A percentile compares a stretch with the other conserved stretches of the same genome.
phyloP scores from a whole-genome alignment of 2,113 vertebrate genomes.

The Stegastes partitus region DNA sequence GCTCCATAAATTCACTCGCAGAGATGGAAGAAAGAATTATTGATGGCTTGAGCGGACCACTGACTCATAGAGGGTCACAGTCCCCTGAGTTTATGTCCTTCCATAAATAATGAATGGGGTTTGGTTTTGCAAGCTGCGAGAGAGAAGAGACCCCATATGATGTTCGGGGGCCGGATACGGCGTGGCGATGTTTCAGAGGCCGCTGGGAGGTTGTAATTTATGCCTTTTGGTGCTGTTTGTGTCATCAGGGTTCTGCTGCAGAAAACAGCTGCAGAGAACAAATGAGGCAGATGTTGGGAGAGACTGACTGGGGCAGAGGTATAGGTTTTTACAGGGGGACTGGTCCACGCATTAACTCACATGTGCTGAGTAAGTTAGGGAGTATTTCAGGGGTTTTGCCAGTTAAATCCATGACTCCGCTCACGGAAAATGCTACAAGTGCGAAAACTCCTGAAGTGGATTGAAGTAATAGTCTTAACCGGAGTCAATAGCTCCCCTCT shows the following conservation, averaged over 20 bases:
- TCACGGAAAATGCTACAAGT: constrained; percentile 70
- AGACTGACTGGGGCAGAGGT: constrained; percentile 13
- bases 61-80: constrained; percentile 68
- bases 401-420: constrained; percentile 62
- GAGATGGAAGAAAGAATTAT: constrained; percentile 55
- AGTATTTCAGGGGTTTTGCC: constrained; percentile 34
- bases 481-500: constrained; percentile 61
- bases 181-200: constrained; percentile 50
- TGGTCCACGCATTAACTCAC: constrained; percentile 44
- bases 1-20: constrained; percentile 41
- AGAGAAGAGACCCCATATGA: constrained; percentile 59
- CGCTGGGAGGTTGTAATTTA: constrained; percentile 52
- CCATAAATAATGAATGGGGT: constrained; percentile 83
- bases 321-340: constrained; percentile 13
- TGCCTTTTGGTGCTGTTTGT: constrained; percentile 32
- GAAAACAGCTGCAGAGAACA: constrained; percentile 4
- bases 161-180: constrained; percentile 54
- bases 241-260: constrained; percentile 3
- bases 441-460: constrained; percentile 57
- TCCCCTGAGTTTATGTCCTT: constrained; percentile 77
- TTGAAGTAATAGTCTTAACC: constrained; percentile 68
- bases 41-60: constrained; percentile 56
- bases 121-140: constrained; percentile 80
- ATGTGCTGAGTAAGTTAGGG: constrained; percentile 55
- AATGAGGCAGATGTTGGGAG: constrained; percentile 29